Evolutionary conservation across 35 echinoderm and acorn worm genomes (phyloP).

Genomic region (Ophioderma brevispina): DNA sequence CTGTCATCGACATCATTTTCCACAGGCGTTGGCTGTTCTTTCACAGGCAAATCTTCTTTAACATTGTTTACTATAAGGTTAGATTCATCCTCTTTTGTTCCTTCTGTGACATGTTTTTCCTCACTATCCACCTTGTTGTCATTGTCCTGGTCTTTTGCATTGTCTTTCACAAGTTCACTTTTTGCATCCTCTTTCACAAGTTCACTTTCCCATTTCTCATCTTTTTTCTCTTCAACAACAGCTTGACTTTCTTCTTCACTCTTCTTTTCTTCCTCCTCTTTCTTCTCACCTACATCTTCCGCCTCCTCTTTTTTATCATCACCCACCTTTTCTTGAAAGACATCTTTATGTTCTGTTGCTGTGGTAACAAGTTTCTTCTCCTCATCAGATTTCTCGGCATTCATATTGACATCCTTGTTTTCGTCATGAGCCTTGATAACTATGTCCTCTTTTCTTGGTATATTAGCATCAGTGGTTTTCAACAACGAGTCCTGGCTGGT

Average conservation of each 20-base stretch:
- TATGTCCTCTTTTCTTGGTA: background rate
- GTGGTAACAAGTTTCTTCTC: slow-evolving; percentile 3
- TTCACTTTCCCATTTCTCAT: slow-evolving; percentile 40
- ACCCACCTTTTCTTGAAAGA: slow-evolving; percentile 5
- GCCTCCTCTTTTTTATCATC: slow-evolving; percentile 4
- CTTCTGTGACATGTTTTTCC: slow-evolving; percentile 8
- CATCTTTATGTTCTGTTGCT: background rate
- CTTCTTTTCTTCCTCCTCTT: slow-evolving; percentile 27
- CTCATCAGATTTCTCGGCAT: slow-evolving; percentile 52
- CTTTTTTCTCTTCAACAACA: slow-evolving; percentile 28
- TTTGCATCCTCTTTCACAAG: slow-evolving; percentile 5
- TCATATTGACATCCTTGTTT: slow-evolving; percentile 25
- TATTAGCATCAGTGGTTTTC: background rate
- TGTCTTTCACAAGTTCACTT: slow-evolving; percentile 8
- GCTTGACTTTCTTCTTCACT: slow-evolving; percentile 22
- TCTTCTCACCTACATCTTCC: slow-evolving; percentile 25
- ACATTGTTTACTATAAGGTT: background rate
- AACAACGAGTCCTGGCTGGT: background rate
- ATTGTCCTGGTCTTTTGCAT: background rate
- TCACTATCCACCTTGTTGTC: background rate
- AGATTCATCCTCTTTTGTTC: background rate
- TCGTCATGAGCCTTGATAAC: background rate
- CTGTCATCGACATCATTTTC: slow-evolving; percentile 28
- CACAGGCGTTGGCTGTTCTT: background rate
- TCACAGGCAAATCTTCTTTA: background rate